Base-by-base conservation (phyloP, 2,113 vertebrate species). In the Pangasianodon gigas region DNA sequence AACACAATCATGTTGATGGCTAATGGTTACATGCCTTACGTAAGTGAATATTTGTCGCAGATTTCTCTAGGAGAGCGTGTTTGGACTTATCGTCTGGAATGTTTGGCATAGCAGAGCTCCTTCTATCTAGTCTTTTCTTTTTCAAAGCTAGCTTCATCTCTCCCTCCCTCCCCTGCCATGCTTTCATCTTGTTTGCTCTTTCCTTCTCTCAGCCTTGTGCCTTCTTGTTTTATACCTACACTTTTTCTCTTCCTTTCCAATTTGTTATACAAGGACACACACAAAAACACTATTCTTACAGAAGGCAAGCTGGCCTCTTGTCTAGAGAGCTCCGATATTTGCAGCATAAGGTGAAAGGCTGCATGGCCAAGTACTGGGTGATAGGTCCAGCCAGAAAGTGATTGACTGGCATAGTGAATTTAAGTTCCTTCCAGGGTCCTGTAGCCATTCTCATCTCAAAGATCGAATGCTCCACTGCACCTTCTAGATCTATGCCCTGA, bases 21-120 rank as follows among this genome's bases (percentile, higher is more conserved):
- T 92, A 91, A 91, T 91, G 87, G 90, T 91, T 90, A 71, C 81
- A 48, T 84, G 52, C 29, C 46, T 87, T 79, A 90, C 84, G 89
- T 87, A 92, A 89, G 69, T 19, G 79, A 88, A 89, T 90, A 87
- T 92, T 91, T 90, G 87, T 90, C 82, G 51, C 29, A n/a, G 89
- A 90, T 89, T 88, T 88, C 84, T 84, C 84, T 48, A 4, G 52
- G 37, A 81, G 83, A 91, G 85, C 92, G 19, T 90, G 92, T 93
- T 91, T 75, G 85, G 88, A 89, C 92, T 89, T 85, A 90, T 90
- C 85, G 69, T 56, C 58, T 90, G 92, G 89, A 93, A 92, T 92
- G 89, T 89, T 58, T 77, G 80, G 84, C 87, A 90, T 90, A 88
- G 85, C 88, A 85, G 77, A 46, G 85, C 85, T 89, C 83, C 85